Evolutionary conservation across 2,113 vertebrate species (phyloP).

Genomic region (Abramis brama): DNA sequence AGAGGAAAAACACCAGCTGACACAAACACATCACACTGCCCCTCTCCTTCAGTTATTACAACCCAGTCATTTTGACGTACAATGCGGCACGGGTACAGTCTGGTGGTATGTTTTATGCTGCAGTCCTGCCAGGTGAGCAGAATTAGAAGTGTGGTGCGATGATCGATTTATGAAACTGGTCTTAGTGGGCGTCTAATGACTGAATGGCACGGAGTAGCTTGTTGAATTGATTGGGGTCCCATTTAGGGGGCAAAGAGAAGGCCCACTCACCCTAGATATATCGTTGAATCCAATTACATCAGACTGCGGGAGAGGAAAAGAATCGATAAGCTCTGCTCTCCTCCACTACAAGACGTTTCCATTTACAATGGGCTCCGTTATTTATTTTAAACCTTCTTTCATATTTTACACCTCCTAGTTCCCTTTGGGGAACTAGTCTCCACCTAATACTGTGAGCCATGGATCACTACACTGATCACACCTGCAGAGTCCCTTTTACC

Average conservation of each 20-base stretch:
- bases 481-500: conserved; percentile 24
- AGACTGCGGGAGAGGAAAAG: conserved; percentile 37
- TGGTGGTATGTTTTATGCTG: not conserved
- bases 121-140: not conserved
- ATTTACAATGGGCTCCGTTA: conserved; percentile 24
- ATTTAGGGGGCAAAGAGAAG: conserved; percentile 25
- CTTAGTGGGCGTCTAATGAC: conserved; percentile 25
- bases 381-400: conserved; percentile 25
- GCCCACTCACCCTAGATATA: conserved; percentile 43
- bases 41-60: conserved; percentile 21
- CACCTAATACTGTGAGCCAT: not conserved
- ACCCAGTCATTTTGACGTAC: conserved; percentile 22
- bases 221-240: conserved; percentile 43
- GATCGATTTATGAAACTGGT: conserved; percentile 43
- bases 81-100: not conserved
- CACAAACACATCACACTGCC: conserved; percentile 1
- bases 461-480: conserved; percentile 30
- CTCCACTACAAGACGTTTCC: conserved; percentile 30
- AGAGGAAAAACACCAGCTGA: conserved; percentile 8
- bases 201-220: conserved; percentile 39
- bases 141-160: conserved; percentile 8
- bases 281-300: conserved; percentile 55
- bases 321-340: conserved; percentile 49
- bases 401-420: not conserved
- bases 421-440: not conserved